These are phyloP conservation scores for Sebastolobus alascanus DNA, from an alignment of 2,797 vertebrate genomes.

Conservation along the genomic window DNA sequence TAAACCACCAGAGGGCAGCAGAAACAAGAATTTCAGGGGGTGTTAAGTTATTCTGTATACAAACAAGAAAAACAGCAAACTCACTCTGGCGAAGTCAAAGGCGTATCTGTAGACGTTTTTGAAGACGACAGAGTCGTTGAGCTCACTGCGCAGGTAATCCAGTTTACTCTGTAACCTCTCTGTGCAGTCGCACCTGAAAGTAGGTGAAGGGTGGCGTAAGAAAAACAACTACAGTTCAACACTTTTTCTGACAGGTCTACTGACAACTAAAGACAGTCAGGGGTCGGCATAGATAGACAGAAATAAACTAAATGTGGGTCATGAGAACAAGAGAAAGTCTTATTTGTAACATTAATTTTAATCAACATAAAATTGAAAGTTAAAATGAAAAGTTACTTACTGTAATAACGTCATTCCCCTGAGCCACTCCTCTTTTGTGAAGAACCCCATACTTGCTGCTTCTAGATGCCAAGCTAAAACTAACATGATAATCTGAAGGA, in stretches of 20 bases:
- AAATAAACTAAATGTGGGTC: neutral
- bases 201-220: neutral
- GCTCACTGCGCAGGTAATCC: slow-evolving; percentile 92
- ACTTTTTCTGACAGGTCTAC: neutral
- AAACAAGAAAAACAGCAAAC: slow-evolving; percentile 39
- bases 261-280: neutral
- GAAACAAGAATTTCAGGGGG: neutral
- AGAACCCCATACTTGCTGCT: slow-evolving; percentile 97
- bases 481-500: slow-evolving; percentile 95
- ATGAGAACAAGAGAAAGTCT: neutral
- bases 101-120: slow-evolving; percentile 99
- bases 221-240: neutral
- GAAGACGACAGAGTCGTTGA: slow-evolving; percentile 92
- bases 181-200: slow-evolving; percentile 92
- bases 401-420: slow-evolving; percentile 96
- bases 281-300: neutral
- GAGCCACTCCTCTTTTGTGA: slow-evolving; percentile 98
- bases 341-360: neutral
- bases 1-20: neutral
- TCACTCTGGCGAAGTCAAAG: slow-evolving; percentile 97
- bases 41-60: neutral
- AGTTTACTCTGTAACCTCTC: slow-evolving; percentile 95
- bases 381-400: slow-evolving; percentile 83
- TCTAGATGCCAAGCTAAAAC: slow-evolving; percentile 98
- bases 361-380: neutral